Conservation (phyloP, 2,113 vertebrate genomes). For the Speoplatyrhinus poulsoni region DNA sequence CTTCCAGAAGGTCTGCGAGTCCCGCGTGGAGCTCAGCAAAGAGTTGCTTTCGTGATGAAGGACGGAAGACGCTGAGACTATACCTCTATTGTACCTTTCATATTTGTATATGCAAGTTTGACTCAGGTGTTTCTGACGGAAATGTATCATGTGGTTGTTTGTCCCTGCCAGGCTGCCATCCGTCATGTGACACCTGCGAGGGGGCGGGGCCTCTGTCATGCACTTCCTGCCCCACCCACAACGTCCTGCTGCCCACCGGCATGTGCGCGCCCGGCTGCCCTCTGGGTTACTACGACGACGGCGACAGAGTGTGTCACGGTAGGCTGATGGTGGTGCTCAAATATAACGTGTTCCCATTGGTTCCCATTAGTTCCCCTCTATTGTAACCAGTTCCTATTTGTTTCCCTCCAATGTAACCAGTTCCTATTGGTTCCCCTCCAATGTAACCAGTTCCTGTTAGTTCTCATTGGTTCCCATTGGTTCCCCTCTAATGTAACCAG, state of each 20-base stretch:
- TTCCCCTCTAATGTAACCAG: no score
- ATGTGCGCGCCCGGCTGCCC: constrained; percentile 79
- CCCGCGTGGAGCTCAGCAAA: no score
- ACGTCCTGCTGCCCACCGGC: constrained; percentile 78
- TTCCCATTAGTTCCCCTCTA: no score
- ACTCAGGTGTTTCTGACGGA: background rate
- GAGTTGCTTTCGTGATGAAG: no score
- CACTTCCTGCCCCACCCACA: constrained; percentile 75
- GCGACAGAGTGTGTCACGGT: constrained; percentile 79
- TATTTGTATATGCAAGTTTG: background rate
- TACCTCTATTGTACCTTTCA: no score
- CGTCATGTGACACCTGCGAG: constrained; percentile 83
- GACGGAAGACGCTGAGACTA: no score
- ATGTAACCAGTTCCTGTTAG: no score
- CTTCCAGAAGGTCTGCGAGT: no score
- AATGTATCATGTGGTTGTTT: background rate
- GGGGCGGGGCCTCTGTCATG: constrained; percentile 78
- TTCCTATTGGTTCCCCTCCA: no score
- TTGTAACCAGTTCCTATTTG: no score
- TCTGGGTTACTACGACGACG: constrained; percentile 80
- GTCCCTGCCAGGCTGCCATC: constrained; percentile 81
- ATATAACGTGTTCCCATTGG: background rate
- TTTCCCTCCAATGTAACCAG: no score
- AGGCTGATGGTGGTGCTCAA: constrained; percentile 41
- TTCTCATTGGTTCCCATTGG: no score